These are phyloP conservation scores for Antitype chi DNA, from an alignment of 2,888 invertebrate species.

Conservation along the genomic window DNA sequence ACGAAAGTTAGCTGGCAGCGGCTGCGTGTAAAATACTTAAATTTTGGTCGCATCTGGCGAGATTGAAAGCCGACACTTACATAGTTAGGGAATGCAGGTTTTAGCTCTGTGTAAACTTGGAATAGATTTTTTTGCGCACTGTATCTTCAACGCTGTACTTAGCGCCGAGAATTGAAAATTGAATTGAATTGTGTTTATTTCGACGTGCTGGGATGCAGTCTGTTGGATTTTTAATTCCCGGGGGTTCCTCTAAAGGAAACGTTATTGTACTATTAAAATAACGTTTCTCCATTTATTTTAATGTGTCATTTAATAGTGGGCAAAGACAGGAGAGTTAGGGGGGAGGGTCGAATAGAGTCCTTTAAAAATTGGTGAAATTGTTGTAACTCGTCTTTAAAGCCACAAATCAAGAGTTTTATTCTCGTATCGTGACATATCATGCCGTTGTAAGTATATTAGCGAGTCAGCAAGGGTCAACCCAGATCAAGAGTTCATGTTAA, in stretches of 20 bases:
- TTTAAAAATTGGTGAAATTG: background rate
- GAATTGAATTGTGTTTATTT: no score
- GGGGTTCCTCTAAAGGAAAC: no score
- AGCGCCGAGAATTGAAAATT: no score
- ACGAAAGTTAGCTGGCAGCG: slow-evolving; percentile 34
- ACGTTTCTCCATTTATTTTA: background rate
- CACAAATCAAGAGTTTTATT: background rate
- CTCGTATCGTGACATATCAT: no score
- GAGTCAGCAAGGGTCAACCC: no score
- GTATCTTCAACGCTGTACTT: no score
- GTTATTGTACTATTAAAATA: no score
- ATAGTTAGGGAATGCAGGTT: slow-evolving; percentile 3
- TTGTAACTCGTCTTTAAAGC: background rate
- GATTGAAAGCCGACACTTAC: slow-evolving; percentile 29
- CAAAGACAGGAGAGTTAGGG: no score
- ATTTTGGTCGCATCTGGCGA: slow-evolving; percentile 45
- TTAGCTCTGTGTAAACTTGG: background rate
- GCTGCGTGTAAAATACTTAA: slow-evolving; percentile 45
- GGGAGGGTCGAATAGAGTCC: background rate
- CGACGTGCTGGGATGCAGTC: no score
- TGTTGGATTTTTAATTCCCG: no score
- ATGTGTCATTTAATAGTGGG: background rate
- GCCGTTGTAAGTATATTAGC: no score
- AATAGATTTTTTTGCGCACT: background rate
- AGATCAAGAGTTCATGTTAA: no score